Evolutionary conservation across 2,113 vertebrate genomes (phyloP).

Genomic region (Microcebus jonahi): DNA sequence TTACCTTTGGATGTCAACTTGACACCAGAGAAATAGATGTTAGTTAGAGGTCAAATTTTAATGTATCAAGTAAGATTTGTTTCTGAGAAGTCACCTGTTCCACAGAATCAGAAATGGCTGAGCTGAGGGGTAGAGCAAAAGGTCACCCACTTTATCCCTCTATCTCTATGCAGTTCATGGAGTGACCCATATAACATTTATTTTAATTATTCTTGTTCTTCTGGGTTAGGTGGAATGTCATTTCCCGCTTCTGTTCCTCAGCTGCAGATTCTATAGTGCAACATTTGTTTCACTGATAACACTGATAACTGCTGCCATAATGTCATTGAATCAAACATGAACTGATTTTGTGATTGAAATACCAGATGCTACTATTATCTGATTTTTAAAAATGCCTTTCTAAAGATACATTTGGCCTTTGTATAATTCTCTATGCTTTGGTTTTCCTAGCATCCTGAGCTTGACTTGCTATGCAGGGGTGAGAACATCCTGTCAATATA

Average conservation of each 20-base stretch:
- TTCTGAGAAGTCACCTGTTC: constrained; percentile 8
- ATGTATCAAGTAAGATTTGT: not conserved
- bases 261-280: not conserved
- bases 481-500: not conserved
- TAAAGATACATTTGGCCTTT: constrained; percentile 23
- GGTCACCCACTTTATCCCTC: not conserved
- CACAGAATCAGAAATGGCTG: constrained; percentile 28
- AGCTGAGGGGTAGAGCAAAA: not conserved
- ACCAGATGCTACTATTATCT: constrained; percentile 23
- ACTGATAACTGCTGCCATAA: constrained; percentile 23
- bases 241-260: constrained; percentile 36
- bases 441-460: not conserved
- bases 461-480: not conserved
- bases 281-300: constrained; percentile 47
- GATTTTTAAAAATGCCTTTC: not conserved
- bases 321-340: constrained; percentile 47
- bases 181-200: not conserved
- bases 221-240: not conserved
- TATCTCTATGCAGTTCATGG: not conserved
- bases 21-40: not conserved
- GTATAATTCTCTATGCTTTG: constrained; percentile 10
- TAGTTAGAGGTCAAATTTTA: constrained; percentile 14
- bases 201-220: constrained; percentile 14
- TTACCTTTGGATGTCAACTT: not conserved
- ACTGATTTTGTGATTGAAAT: constrained; percentile 47